Base-by-base conservation (phyloP, 2,797 vertebrate species). In the Xenentodon cancila region DNA sequence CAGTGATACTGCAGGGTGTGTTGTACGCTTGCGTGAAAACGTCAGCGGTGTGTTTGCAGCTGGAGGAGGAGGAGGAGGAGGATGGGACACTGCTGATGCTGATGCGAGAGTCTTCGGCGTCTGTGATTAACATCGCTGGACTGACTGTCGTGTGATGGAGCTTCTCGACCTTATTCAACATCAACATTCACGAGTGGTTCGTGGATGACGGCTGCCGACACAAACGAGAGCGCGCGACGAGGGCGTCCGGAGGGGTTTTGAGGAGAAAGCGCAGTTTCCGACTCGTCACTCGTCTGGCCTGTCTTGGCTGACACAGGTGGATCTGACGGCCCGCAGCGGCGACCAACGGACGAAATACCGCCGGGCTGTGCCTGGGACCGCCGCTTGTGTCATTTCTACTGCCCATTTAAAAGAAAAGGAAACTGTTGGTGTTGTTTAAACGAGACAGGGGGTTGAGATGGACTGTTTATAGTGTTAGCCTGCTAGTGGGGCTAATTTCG, bases 21-120 rank as follows among this genome's bases (percentile, higher is more conserved):
- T 79, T 81, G 69, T 92, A 82, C 90, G 90, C 89, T 45, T 91
- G 89, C 91, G 91, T 89, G 82, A 79, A 30, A 72, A 91, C 91
- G 90, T 92, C 90, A 91, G 69, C 7, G 63, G 77, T 76, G 85
- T 85, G 86, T 87, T 70, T 87, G 90, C 89, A 84, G 91, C 89
- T 88, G 86, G 86, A 85, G 77, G 77, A 61, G 68, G 67, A 55
- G 54, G 73, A 66, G 63, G 69, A 47, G 76, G 75, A 81, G 81
- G 83, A 83, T 68, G 79, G 77, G 77, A 73, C 88, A 51, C 71
- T 80, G 87, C 85, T 91, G 90, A 90, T 92, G 91, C 91, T 92
- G 91, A 91, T 90, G 91, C 84, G 88, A 90, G 89, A 87, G 84
- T 84, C 72, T 73, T 85, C 85, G 46, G 52, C 45, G 77, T 82